Evolutionary conservation across 2,797 vertebrate species (phyloP).

Genomic region (Parauchenoglanis punctatus): DNA sequence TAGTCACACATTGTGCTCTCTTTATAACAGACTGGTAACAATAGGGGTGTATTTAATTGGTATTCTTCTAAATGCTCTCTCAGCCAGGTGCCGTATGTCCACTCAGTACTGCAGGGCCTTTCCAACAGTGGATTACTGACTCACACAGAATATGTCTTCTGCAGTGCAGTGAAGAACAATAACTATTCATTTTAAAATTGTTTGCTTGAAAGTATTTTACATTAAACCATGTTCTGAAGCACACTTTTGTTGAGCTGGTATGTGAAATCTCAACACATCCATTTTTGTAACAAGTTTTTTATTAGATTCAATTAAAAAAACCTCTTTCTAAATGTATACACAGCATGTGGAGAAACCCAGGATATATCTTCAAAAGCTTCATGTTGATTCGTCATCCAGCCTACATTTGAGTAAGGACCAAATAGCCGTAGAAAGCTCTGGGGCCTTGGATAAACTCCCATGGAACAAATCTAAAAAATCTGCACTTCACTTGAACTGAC

Average conservation of each 20-base stretch:
- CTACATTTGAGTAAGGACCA: constrained; percentile 39
- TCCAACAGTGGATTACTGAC: constrained; percentile 18
- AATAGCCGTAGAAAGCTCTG: constrained; percentile 49
- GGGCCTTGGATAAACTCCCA: constrained; percentile 43
- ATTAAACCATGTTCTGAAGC: not conserved
- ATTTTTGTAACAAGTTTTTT: not conserved
- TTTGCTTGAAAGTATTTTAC: not conserved
- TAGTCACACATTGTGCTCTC: constrained; percentile 11
- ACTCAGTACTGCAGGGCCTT: constrained; percentile 18
- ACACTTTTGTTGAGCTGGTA: not conserved
- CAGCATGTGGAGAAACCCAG: not conserved
- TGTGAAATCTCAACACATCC: not conserved
- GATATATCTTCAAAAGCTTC: constrained; percentile 6
- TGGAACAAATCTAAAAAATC: constrained; percentile 63
- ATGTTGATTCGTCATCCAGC: not conserved
- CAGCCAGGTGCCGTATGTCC: constrained; percentile 40
- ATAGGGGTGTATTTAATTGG: constrained; percentile 42
- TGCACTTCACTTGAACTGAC: constrained; percentile 68
- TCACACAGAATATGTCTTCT: constrained; percentile 14
- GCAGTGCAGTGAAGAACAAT: not conserved
- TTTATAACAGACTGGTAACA: constrained; percentile 41
- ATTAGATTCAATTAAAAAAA: not conserved
- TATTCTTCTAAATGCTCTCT: constrained; percentile 40
- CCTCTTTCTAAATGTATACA: not conserved
- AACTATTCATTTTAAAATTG: not conserved